Base-by-base conservation (phyloP, 2,888 invertebrate genomes). In the Xestobium rufovillosum region DNA sequence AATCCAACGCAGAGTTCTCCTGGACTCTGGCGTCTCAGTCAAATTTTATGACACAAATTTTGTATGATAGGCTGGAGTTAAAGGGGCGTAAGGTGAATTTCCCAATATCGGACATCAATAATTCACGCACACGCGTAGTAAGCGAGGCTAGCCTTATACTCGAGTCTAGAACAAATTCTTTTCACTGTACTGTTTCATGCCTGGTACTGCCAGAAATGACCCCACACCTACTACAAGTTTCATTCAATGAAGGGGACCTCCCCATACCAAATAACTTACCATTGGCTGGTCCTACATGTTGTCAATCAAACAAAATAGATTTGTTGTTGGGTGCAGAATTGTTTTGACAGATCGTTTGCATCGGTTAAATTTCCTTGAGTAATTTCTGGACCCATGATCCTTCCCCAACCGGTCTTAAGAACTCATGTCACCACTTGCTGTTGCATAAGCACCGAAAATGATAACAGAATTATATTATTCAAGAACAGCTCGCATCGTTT, bases 1-100 rank as follows among this genome's bases (percentile, higher is more conserved):
- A 10, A 33, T 36, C 3, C 3, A 13, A 4, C 36, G 38, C 19
- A 13, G 35, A 13, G 26, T 16, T 3, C 16, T 38, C 3, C 16
- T 38, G 14, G 38, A 38, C 36, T 15, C 13, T 9, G n/a, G 38
- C 26, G 2, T 39, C 38, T 11, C 38, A 38, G 16, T 37, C 35
- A 3, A 38, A 38, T 26, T 38, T 38, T 26, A 26, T 38, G 13
- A 38, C 33, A 12, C n/a, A 14, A 27, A 14, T 12, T 3, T 13
- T 38, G 3, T n/a, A 12, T 14, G 14, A 6, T 4, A 36, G 15
- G 14, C 17, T 38, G 16, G 17, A 23, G 6, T 26, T 38, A 13
- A 26, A 3, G 6, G 11, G 9, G 8, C 6, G 8, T 3, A 8
- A 25, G 8, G 8, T 6, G 23, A 14, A 26, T 14, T 3, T 35